Base-by-base conservation (phyloP, 1,140 invertebrate genomes). In the Sycobia sp. region DNA sequence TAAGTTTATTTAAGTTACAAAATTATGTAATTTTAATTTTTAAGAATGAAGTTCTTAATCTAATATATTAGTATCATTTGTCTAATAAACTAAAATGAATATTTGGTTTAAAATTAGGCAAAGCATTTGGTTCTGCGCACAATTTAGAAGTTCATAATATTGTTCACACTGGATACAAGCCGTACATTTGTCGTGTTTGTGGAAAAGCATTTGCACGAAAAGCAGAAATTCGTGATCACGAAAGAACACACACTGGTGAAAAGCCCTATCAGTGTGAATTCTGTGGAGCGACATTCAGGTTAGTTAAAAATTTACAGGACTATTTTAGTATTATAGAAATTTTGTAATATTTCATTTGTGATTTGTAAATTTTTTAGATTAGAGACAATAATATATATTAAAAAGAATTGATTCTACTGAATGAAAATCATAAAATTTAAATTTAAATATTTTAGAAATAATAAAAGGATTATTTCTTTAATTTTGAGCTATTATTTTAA, bases 231-330 rank as follows among this genome's bases (percentile, higher is more conserved):
- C 74, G 86, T 36, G 90, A 93, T 76, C 91, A 94, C 67, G 87
- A 90, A 75, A 83, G 91, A 36, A 91, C 88, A 25, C 94, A 96
- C 70, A 93, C 91, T 0, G 91, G 92, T n/a, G 91, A 94, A 73
- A 89, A 91, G 36, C 93, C 93, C 0, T 94, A 90, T 72, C 84
- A 89, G 55, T 95, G 93, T 73, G 88, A 92, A 59, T 84, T 88
- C 49, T 93, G 95, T 77, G 89, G 89, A 9, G 89, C 86, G 10
- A 90, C 86, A 1, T 93, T 86, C 64, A 82, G 82, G 82, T 83
- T 57, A 55, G 49, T 38, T 4, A 47, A 32, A 32, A 7, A 11
- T n/a, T n/a, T n/a, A n/a, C n/a, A n/a, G n/a, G n/a, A n/a, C n/a
- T n/a, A n/a, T n/a, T n/a, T n/a, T n/a, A n/a, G n/a, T n/a, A n/a